Evolutionary conservation across 37 sponge, comb jelly and placozoan genomes (phyloP).

Genomic region (Eunapius fragilis): DNA sequence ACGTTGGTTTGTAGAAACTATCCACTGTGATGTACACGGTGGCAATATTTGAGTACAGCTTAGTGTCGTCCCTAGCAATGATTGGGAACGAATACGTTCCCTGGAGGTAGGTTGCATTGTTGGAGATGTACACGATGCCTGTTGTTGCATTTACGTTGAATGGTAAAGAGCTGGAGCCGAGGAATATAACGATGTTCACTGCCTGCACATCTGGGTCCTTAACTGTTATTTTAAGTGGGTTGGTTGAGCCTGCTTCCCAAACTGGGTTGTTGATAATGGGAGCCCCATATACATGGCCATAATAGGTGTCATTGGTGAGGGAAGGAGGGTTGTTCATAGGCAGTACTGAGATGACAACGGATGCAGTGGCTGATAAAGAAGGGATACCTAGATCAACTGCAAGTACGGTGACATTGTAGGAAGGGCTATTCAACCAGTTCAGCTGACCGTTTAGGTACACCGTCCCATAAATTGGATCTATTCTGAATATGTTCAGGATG

Average conservation of each 20-base stretch:
- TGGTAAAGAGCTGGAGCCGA: neutral
- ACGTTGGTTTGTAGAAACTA: neutral
- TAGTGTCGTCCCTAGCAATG: constrained; percentile 13
- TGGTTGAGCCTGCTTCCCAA: neutral
- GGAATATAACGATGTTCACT: constrained; percentile 26
- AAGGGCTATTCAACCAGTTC: constrained; percentile 38
- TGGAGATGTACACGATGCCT: constrained; percentile 60
- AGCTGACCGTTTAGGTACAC: constrained; percentile 7
- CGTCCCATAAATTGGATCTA: constrained; percentile 15
- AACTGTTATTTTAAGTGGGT: constrained; percentile 16
- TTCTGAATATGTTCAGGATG: constrained; percentile 8
- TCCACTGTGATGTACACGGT: constrained; percentile 23
- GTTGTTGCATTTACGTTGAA: constrained; percentile 46
- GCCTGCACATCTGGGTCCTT: constrained; percentile 58
- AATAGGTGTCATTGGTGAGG: constrained; percentile 25
- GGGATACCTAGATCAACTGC: constrained; percentile 36
- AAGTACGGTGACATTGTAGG: constrained; percentile 30
- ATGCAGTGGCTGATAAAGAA: neutral
- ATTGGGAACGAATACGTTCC: constrained; percentile 6
- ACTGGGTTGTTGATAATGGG: constrained; percentile 38
- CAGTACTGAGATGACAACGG: constrained; percentile 40
- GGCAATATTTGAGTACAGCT: constrained; percentile 20
- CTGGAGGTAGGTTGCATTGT: constrained; percentile 19
- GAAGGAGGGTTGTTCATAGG: constrained; percentile 71
- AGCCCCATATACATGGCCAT: constrained; percentile 39